phyloP scores from a whole-genome alignment of 2,888 invertebrate genomes.

The Ophion ellenae region DNA sequence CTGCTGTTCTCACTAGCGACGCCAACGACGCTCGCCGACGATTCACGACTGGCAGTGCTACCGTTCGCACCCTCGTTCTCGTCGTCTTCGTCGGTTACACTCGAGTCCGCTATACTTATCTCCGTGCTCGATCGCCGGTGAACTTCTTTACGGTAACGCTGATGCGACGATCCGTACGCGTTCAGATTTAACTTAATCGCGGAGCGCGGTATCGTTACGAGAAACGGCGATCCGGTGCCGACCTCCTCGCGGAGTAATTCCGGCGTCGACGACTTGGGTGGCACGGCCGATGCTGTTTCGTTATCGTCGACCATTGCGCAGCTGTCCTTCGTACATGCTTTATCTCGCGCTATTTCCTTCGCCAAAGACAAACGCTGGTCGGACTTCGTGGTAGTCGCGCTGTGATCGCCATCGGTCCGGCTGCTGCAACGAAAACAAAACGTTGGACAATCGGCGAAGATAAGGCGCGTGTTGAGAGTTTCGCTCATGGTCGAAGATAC shows the following conservation, averaged over 20 bases:
- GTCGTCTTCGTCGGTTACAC: constrained; percentile 41
- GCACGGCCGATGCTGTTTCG: neutral
- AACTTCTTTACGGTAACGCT: neutral
- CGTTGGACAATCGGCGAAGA: no score
- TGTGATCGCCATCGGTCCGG: no score
- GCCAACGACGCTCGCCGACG: neutral
- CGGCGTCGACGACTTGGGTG: constrained; percentile 20
- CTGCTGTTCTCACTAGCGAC: neutral
- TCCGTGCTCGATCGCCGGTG: constrained; percentile 10
- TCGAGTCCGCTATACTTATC: constrained; percentile 61
- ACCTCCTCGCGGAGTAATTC: constrained; percentile 52
- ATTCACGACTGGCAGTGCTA: neutral
- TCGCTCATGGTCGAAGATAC: no score
- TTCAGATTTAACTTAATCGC: constrained; percentile 40
- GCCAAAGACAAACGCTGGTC: neutral
- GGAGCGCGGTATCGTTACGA: constrained; percentile 17
- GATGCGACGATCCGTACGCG: neutral
- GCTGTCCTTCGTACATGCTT: neutral
- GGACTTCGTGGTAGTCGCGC: no score
- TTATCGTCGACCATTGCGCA: neutral
- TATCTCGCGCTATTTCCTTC: neutral
- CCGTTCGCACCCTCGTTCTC: neutral
- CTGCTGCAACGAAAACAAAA: no score
- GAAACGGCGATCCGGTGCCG: constrained; percentile 1
- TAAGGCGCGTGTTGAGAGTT: no score